Base-by-base conservation (phyloP, 2,797 vertebrate species). In the Leuciscus waleckii region DNA sequence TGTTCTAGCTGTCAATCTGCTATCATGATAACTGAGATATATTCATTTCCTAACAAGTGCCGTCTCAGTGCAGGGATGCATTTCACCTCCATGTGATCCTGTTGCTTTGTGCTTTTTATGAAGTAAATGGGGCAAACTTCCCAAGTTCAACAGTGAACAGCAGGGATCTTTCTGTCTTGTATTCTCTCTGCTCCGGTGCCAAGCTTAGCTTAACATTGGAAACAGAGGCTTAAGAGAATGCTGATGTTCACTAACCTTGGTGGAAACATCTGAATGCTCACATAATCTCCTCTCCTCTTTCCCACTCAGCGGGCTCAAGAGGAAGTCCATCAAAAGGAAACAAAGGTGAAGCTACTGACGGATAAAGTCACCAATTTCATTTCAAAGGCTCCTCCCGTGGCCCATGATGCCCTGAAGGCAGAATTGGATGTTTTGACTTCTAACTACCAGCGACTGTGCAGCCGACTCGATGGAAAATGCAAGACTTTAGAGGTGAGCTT, bases 351-450 rank as follows among this genome's bases (percentile, higher is more conserved):
- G 85, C 96, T 98, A 69, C 94, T 99, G 86, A 97, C 96, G 0
- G 98, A 99, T 87, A 97, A 96, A 0, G 97, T 99, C 81, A 99
- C 97, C 91, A 97, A 92, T 88, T 98, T 99, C 90, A 97, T 99
- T 88, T 94, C 96, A 89, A 98, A 97, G 86, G 97, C 98, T 86
- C 97, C 97, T 26, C 96, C 97, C 77, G 95, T 95, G 75, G 97
- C 97, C 91, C 97, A 98, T 23, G 97, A 98, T 80, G 96, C 97
- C 84, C 93, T 99, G 93, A 97, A 96, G 89, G 97, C 96, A 13
- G 98, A 99, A 88, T 95, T 99, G 80, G 94, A 97, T 14, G 91
- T 96, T 84, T 93, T 99, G 46, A 98, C 96, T 8, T 96, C 94
- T 84, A 98, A 96, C 92, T 99, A 99, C 91, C 97, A 98, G 90